These are phyloP conservation scores for Pomacea maculata DNA, from an alignment of 1,140 invertebrate species.

Conservation along the genomic window DNA sequence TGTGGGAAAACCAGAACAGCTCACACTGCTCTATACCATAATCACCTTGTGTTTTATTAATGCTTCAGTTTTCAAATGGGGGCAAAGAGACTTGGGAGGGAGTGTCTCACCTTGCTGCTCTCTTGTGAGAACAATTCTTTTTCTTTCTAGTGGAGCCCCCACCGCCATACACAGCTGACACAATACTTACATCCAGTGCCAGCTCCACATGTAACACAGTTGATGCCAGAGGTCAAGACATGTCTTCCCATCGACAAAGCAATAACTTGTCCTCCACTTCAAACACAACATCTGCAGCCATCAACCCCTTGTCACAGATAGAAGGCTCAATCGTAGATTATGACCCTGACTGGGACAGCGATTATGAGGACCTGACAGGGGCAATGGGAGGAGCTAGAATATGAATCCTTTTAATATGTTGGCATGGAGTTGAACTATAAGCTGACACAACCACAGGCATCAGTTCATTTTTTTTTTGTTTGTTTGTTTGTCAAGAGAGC, in stretches of 20 bases:
- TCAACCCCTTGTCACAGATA: no score
- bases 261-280: background rate
- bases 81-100: background rate
- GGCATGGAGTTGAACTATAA: no score
- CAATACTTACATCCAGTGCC: background rate
- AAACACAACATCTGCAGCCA: no score
- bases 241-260: slow-evolving; percentile 25
- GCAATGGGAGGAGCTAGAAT: slow-evolving; percentile 35
- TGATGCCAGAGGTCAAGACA: slow-evolving; percentile 4
- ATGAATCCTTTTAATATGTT: background rate
- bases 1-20: no score
- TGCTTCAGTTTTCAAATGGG: no score
- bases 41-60: background rate
- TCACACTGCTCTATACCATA: no score
- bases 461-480: no score
- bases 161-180: slow-evolving; percentile 28
- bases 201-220: slow-evolving; percentile 4
- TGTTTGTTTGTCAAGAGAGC: no score
- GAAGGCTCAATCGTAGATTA: slow-evolving; percentile 19
- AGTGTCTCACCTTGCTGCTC: background rate
- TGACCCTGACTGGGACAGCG: slow-evolving; percentile 18
- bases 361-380: slow-evolving; percentile 32
- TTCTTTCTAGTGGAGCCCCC: slow-evolving; percentile 35
- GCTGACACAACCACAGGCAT: no score
- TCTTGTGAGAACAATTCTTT: background rate